Base-by-base conservation (phyloP, 2,888 invertebrate species). In the Luperina nickerlii region DNA sequence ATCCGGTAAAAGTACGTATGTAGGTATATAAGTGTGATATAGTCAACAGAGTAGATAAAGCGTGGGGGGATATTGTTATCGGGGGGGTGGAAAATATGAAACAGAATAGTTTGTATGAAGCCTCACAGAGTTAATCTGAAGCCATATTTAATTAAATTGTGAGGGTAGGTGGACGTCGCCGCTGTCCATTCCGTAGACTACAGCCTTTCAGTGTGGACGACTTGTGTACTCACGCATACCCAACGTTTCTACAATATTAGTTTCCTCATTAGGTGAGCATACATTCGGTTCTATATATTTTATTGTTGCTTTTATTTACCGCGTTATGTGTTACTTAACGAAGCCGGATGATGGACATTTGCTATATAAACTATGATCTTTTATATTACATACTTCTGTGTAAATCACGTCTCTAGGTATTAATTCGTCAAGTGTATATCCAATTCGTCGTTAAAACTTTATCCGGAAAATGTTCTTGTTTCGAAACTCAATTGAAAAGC, bases 111-210 rank as follows among this genome's bases (percentile, higher is more conserved):
- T 94, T 94, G 94, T 94, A 93, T 93, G 96, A 96, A 96, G 95
- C 96, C 96, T 86, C 91, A 96, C 89, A 78, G 90, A 92, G 95
- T 94, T 97, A 97, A 97, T 97, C 96, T 94, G 96, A 97, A 97
- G 96, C 96, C 96, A 87, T 97, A 96, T 95, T 96, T 97, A 97
- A 97, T 97, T 97, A 96, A 96, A 97, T 96, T 97, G 96, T 95
- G 92, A 92, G 91, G 90, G 91, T 92, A 92, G 93, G 94, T 94
- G 93, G 92, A 91, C 92, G 92, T 88, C 89, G 93, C 90, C 87
- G 85, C 90, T 84, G 93, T 91, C 91, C 95, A 96, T 95, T 96
- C 94, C 87, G 92, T 92, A 90, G 91, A 90, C 92, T 89, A 90
- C 91, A 86, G 92, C 90, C 93, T 87, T 90, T 87, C 90, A 76